Percentiles rank a stretch among this genome's conserved stretches.
Evolutionary conservation across 2,888 invertebrate genomes (phyloP).

Genomic region (Ormyrus rosae): DNA sequence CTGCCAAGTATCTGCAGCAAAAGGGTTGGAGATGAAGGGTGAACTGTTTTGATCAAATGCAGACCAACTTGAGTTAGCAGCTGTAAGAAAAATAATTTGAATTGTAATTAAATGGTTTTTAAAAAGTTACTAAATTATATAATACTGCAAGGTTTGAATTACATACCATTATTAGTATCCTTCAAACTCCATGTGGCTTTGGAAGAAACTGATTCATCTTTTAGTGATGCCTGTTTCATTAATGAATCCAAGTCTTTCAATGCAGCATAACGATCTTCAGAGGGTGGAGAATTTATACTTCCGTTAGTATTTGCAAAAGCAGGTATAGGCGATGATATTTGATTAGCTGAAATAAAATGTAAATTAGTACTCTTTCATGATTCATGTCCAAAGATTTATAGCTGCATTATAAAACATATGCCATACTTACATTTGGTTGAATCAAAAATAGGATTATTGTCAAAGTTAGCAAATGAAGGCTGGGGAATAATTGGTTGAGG

Average conservation of each 20-base stretch:
- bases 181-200: conserved; percentile 68
- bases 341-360: conserved; percentile 6
- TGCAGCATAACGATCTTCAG: conserved; percentile 96
- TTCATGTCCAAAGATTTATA: not conserved
- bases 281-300: conserved; percentile 66
- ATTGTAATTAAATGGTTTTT: conserved; percentile 14
- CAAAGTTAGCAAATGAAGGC: conserved; percentile 84
- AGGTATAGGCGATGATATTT: conserved; percentile 42
- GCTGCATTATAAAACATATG: conserved; percentile 14
- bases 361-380: not conserved
- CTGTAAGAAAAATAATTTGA: conserved; percentile 54
- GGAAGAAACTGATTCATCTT: conserved; percentile 66
- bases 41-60: conserved; percentile 66
- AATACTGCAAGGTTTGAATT: conserved; percentile 1
- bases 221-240: conserved; percentile 76
- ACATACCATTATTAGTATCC: conserved; percentile 62
- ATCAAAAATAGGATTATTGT: conserved; percentile 84
- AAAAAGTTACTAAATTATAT: not conserved
- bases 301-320: conserved; percentile 66
- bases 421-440: conserved; percentile 66
- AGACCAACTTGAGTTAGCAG: conserved; percentile 68
- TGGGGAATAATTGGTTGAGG: conserved; percentile 69
- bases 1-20: conserved; percentile 70
- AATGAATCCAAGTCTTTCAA: conserved; percentile 91
- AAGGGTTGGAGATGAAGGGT: conserved; percentile 72